Evolutionary conservation across 2,797 vertebrate genomes (phyloP).

Genomic region (Trichosurus vulpecula): DNA sequence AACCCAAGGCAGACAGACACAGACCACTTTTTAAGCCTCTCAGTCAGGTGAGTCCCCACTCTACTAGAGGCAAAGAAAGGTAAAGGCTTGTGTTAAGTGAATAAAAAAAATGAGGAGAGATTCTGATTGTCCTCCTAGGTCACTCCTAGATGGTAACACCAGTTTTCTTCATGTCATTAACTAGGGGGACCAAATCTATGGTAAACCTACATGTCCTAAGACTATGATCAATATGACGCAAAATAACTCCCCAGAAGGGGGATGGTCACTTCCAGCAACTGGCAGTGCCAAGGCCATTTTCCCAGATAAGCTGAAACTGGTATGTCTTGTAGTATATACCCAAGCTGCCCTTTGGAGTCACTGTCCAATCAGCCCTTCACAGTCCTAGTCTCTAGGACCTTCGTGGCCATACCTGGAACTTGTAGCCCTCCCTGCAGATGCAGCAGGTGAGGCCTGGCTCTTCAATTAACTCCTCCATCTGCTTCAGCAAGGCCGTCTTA

Average conservation of each 20-base stretch:
- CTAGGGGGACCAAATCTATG: not conserved
- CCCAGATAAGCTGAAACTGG: not conserved
- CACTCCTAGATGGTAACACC: not conserved
- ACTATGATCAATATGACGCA: not conserved
- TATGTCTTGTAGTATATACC: not conserved
- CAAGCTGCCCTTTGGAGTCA: not conserved
- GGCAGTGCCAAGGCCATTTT: not conserved
- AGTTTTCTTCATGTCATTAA: not conserved
- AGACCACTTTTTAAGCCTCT: not conserved
- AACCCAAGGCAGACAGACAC: not conserved
- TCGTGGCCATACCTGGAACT: conserved; percentile 91
- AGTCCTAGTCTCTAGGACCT: not conserved
- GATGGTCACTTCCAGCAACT: not conserved
- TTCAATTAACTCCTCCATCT: conserved; percentile 99
- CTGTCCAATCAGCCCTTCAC: not conserved
- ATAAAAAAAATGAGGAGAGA: not conserved
- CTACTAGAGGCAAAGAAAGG: not conserved
- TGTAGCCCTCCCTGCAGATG: conserved; percentile 98
- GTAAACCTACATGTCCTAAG: not conserved
- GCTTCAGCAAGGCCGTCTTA: conserved; percentile 96
- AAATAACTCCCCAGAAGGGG: not conserved
- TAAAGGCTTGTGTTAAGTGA: not conserved
- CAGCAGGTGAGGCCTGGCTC: conserved; percentile 98
- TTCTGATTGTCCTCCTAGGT: not conserved
- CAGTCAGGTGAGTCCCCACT: not conserved